Evolutionary conservation across 2,797 vertebrate genomes (phyloP).

Genomic region (Chaetophractus vellerosus): DNA sequence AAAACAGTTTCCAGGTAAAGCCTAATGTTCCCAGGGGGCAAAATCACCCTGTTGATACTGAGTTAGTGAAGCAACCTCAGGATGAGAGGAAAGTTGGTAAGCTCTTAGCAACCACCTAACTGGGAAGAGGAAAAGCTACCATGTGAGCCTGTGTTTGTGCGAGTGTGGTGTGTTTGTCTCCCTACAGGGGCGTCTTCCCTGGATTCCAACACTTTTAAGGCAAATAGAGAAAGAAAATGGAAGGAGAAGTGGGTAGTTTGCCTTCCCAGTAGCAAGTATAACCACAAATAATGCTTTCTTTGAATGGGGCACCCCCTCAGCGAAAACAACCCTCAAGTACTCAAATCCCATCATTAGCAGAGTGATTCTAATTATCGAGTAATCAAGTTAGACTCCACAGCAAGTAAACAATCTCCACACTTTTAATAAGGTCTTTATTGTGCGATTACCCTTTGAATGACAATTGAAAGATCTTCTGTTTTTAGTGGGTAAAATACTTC

Average conservation of each 20-base stretch:
- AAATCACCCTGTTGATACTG: neutral
- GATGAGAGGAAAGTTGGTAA: neutral
- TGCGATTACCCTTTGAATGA: slow-evolving; percentile 70
- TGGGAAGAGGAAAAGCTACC: neutral
- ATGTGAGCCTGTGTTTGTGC: neutral
- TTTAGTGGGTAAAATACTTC: slow-evolving; percentile 50
- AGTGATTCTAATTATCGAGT: slow-evolving; percentile 81
- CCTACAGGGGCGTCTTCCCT: neutral
- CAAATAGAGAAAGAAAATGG: neutral
- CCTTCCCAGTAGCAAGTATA: slow-evolving; percentile 50
- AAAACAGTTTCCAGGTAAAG: neutral
- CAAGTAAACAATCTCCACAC: slow-evolving; percentile 75
- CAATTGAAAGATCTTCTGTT: slow-evolving; percentile 78
- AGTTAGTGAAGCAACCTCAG: slow-evolving; percentile 7
- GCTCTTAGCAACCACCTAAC: neutral
- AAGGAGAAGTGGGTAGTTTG: neutral
- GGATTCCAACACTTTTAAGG: neutral
- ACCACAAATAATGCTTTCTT: slow-evolving; percentile 61
- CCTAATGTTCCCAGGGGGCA: neutral
- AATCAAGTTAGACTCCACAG: slow-evolving; percentile 81
- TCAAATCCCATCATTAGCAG: slow-evolving; percentile 65
- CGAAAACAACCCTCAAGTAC: slow-evolving; percentile 45
- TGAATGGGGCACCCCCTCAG: slow-evolving; percentile 49
- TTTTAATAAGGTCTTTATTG: slow-evolving; percentile 79
- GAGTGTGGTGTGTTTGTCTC: accelerated